phyloP scores from a whole-genome alignment of 2,888 invertebrate species.

The Cremastinae sp. region DNA sequence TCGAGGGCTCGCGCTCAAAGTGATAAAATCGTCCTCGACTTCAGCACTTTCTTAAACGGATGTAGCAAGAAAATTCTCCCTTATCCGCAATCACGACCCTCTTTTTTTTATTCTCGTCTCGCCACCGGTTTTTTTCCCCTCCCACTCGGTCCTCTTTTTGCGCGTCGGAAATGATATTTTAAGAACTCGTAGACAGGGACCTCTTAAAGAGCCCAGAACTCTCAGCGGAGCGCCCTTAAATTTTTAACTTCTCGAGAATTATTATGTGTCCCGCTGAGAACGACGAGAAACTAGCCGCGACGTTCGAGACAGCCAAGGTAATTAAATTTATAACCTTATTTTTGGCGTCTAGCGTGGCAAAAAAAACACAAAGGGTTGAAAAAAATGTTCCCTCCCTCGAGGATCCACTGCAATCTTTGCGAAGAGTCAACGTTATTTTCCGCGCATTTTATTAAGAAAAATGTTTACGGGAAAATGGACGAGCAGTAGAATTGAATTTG shows the following conservation, averaged over 20 bases:
- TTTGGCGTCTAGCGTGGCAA: not conserved
- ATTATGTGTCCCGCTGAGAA: constrained; percentile 48
- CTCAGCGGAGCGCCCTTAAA: constrained; percentile 40
- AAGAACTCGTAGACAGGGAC: constrained; percentile 43
- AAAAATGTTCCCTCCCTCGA: too few relatives aligned
- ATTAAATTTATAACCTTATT: constrained; percentile 52
- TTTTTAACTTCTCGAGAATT: constrained; percentile 58
- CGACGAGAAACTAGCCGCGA: constrained; percentile 32
- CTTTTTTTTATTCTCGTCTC: constrained; percentile 9
- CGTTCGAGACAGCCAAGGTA: constrained; percentile 21
- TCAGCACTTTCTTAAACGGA: constrained; percentile 64
- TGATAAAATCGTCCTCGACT: constrained; percentile 63
- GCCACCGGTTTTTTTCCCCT: not conserved
- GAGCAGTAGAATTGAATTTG: too few relatives aligned
- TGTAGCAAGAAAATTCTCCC: constrained; percentile 50
- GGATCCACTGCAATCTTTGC: too few relatives aligned
- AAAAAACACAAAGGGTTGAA: constrained; percentile 3
- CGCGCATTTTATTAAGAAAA: too few relatives aligned
- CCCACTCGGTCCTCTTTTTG: constrained; percentile 30
- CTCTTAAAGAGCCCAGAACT: constrained; percentile 24
- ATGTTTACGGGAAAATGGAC: too few relatives aligned
- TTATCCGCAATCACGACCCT: not conserved
- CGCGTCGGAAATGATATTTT: constrained; percentile 59
- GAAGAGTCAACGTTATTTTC: too few relatives aligned
- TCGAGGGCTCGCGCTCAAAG: constrained; percentile 42